A percentile compares a stretch with the other conserved stretches of the same genome.
These are phyloP conservation scores for Zele albiditarsus DNA, from an alignment of 2,888 invertebrate species.

Conservation along the genomic window DNA sequence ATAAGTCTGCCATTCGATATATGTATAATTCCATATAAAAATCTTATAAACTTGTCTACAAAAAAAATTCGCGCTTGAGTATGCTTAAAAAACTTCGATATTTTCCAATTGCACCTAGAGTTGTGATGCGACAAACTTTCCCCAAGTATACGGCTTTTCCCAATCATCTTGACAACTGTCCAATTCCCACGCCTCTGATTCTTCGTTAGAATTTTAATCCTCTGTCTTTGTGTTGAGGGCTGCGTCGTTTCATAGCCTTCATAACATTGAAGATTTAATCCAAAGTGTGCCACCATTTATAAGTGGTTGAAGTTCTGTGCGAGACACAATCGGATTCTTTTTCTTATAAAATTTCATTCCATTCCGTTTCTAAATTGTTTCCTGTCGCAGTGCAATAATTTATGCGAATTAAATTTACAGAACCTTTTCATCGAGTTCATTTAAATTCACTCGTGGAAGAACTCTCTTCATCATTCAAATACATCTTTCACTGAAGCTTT, in stretches of 20 bases:
- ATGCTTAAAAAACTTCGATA: not conserved
- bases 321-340: conserved; percentile 11
- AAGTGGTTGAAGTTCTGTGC: not conserved
- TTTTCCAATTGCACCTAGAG: not conserved
- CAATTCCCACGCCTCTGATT: conserved; percentile 35
- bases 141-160: conserved; percentile 34
- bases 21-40: conserved; percentile 1
- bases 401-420: not conserved
- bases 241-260: conserved; percentile 17
- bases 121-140: conserved; percentile 30
- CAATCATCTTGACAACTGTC: conserved; percentile 39
- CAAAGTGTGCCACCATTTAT: conserved; percentile 5
- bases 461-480: not conserved
- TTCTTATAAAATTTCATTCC: conserved; percentile 16
- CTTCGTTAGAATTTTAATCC: conserved; percentile 39
- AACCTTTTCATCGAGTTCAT: not conserved
- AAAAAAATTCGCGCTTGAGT: not conserved
- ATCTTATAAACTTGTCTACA: not conserved
- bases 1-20: not conserved
- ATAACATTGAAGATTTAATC: conserved; percentile 18
- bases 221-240: not conserved
- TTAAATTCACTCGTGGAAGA: not conserved
- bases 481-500: not conserved
- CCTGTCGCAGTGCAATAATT: not conserved
- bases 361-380: conserved; percentile 13